Conservation (phyloP, 2,113 vertebrate genomes). For the Mola mola region DNA sequence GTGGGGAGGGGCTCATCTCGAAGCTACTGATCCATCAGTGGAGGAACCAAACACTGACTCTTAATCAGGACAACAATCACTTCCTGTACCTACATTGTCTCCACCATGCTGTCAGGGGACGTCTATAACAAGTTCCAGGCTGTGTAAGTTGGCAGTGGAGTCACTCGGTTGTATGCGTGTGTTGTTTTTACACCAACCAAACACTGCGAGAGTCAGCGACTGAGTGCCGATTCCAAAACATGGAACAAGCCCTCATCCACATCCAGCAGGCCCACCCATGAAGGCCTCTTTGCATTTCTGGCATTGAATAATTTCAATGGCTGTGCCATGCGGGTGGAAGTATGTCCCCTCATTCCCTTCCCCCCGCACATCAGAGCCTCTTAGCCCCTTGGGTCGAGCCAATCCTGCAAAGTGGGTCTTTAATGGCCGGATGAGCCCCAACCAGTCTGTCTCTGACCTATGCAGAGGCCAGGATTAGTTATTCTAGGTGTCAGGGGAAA, state of each 20-base stretch:
- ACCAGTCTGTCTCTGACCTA: slow-evolving; percentile 63
- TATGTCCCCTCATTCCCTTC: slow-evolving; percentile 25
- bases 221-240: slow-evolving; percentile 23
- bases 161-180: slow-evolving; percentile 24
- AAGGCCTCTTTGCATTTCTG: slow-evolving; percentile 39
- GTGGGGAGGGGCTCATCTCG: slow-evolving; percentile 43
- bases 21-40: slow-evolving; percentile 46
- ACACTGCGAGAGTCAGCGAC: slow-evolving; percentile 16
- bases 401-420: slow-evolving; percentile 71
- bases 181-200: slow-evolving; percentile 43
- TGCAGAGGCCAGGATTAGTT: slow-evolving; percentile 59
- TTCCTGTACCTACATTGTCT: slow-evolving; percentile 28
- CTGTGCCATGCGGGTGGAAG: slow-evolving; percentile 60
- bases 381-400: slow-evolving; percentile 57
- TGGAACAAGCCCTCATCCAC: slow-evolving; percentile 10
- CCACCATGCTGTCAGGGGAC: slow-evolving; percentile 6
- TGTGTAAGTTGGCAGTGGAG: slow-evolving; percentile 18
- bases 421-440: slow-evolving; percentile 62
- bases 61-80: slow-evolving; percentile 30
- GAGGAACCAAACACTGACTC: slow-evolving; percentile 15
- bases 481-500: slow-evolving; percentile 36
- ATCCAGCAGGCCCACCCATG: slow-evolving; percentile 21
- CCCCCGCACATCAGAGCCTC: slow-evolving; percentile 56
- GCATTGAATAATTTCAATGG: slow-evolving; percentile 45
- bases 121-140: slow-evolving; percentile 20